Base-by-base conservation (phyloP, 2,888 invertebrate genomes). In the Ectobius pallidus region DNA sequence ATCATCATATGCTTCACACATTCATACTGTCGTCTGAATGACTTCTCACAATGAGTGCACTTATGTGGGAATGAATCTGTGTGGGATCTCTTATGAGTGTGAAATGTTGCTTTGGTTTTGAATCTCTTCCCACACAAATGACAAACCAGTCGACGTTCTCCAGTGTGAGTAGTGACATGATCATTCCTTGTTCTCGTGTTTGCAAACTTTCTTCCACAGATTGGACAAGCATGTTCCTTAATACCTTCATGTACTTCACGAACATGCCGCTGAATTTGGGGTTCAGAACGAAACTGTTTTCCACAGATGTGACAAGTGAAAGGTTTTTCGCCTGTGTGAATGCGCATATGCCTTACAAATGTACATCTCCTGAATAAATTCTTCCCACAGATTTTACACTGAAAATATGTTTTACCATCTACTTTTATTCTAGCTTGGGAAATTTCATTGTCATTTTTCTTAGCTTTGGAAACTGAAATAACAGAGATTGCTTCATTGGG, bases 221-320 rank as follows among this genome's bases (percentile, higher is more conserved):
- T 73, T 6, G 80, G 78, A 79, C 89, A 89, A 4, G 77, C 75
- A 80, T 85, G 84, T 4, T 86, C 86, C n/a, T 86, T 85, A 1
- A 81, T 79, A 0, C 81, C 78, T 1, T 80, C 78, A 81, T 89
- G 89, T 65, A 85, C 77, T 18, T 85, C 84, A 25, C 84, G 83
- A 1, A 83, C 78, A 80, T 89, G 89, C 0, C 88, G 83, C 18
- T 83, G 83, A 27, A 89, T 81, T 77, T 87, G 87, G 42, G 87
- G 86, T 18, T 88, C 88, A n/a, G 89, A 86, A 20, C 90, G 84
- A 81, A 90, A 90, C 79, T 87, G 87, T 77, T 88, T 89, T 2
- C 90, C 90, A 80, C 90, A 90, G 25, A 89, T 79, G 80, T 90
- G 89, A 78, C 90, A 90, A 1, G 89, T 87, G 80, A 87, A 90